These are phyloP conservation scores for Paramacrobiotus metropolitanus DNA, from an alignment of 1,140 invertebrate genomes.

Conservation along the genomic window DNA sequence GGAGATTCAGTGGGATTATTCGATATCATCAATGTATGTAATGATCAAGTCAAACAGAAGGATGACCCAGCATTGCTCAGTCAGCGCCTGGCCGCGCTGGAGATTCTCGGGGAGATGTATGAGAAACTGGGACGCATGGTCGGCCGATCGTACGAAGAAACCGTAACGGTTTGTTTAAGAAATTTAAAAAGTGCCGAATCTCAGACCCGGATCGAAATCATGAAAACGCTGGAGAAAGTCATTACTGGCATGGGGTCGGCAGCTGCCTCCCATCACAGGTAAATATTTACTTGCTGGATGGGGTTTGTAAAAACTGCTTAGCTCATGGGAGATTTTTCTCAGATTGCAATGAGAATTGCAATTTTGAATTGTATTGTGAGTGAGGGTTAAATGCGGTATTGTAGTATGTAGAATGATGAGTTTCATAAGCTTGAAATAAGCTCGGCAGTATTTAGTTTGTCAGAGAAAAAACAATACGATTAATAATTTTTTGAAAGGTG, in stretches of 20 bases:
- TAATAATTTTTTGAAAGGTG: too few species aligned
- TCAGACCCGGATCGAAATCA: slow-evolving; percentile 80
- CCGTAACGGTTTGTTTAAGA: slow-evolving; percentile 69
- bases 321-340: too few species aligned
- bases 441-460: too few species aligned
- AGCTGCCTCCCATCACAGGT: slow-evolving; percentile 52
- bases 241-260: slow-evolving; percentile 57
- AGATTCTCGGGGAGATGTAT: slow-evolving; percentile 67
- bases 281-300: too few species aligned
- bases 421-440: too few species aligned
- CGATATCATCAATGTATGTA: slow-evolving; percentile 91
- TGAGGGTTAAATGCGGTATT: too few species aligned
- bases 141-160: slow-evolving; percentile 91
- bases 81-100: background rate
- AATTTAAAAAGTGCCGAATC: slow-evolving; percentile 82
- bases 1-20: slow-evolving; percentile 91
- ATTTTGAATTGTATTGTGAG: too few species aligned
- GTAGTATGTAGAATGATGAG: too few species aligned
- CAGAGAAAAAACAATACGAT: too few species aligned
- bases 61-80: slow-evolving; percentile 56
- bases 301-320: too few species aligned
- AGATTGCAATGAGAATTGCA: too few species aligned
- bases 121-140: slow-evolving; percentile 93
- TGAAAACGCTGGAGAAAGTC: slow-evolving; percentile 77
- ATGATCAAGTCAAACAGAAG: slow-evolving; percentile 85